A percentile compares a stretch with the other conserved stretches of the same genome.
These are phyloP conservation scores for Carlito syrichta DNA, from an alignment of 2,113 vertebrate species.

Conservation along the genomic window DNA sequence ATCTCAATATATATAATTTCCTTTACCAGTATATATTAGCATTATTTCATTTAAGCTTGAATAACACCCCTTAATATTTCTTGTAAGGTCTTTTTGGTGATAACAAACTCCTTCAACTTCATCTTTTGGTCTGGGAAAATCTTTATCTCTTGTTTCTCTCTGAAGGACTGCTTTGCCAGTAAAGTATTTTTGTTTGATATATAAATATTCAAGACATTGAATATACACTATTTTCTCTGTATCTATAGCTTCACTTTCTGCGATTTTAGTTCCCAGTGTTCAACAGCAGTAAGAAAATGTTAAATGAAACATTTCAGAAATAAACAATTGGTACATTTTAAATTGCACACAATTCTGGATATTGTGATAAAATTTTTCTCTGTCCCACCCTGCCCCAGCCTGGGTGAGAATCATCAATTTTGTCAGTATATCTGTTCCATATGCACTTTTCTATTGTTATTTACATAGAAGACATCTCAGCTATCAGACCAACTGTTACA, in stretches of 20 bases:
- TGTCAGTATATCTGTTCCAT: neutral
- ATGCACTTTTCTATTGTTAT: neutral
- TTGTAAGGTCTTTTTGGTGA: neutral
- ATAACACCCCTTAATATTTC: neutral
- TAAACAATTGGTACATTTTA: neutral
- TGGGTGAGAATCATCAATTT: neutral
- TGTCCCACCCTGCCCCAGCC: neutral
- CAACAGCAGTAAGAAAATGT: neutral
- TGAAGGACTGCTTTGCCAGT: neutral
- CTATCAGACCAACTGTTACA: neutral
- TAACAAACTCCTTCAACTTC: neutral
- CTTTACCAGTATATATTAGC: neutral
- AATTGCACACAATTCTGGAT: neutral
- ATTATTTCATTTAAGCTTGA: neutral
- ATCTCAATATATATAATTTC: neutral
- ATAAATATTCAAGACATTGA: neutral
- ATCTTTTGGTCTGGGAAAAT: neutral
- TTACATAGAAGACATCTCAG: neutral
- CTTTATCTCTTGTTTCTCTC: neutral
- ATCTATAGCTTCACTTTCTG: neutral
- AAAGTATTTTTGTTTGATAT: neutral
- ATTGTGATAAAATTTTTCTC: neutral
- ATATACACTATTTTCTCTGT: neutral
- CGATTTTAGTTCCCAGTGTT: neutral
- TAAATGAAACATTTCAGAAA: neutral